These are phyloP conservation scores for Ylistrum balloti DNA, from an alignment of 1,140 invertebrate species.

Conservation along the genomic window DNA sequence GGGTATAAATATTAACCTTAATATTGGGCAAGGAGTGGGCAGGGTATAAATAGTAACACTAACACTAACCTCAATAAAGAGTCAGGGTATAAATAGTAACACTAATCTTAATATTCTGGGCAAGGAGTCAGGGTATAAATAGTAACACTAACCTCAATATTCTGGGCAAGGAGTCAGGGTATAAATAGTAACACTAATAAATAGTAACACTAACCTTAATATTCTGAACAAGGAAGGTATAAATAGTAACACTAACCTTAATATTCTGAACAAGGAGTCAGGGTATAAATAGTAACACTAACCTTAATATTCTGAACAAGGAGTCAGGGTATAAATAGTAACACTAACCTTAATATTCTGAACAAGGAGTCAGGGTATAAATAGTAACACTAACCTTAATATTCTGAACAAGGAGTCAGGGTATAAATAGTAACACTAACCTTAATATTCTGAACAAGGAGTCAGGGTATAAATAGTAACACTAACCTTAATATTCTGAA, in stretches of 20 bases:
- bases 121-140: slow-evolving; percentile 98
- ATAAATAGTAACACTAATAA: too few species aligned
- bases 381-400: too few species aligned
- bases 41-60: too few species aligned
- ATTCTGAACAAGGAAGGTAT: slow-evolving; percentile 99
- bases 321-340: slow-evolving; percentile 99
- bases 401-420: slow-evolving; percentile 98
- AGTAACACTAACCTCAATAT: too few species aligned
- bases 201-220: too few species aligned
- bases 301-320: slow-evolving; percentile 99
- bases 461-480: slow-evolving; percentile 99
- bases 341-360: slow-evolving; percentile 99
- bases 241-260: too few species aligned
- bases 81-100: slow-evolving; percentile 99
- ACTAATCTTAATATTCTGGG: slow-evolving; percentile 99
- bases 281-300: too few species aligned
- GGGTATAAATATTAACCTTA: too few species aligned
- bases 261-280: slow-evolving; percentile 99
- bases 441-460: slow-evolving; percentile 99
- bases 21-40: too few species aligned
- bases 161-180: slow-evolving; percentile 98
- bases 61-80: slow-evolving; percentile 92
- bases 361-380: slow-evolving; percentile 98
- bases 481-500: slow-evolving; percentile 99
- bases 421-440: too few species aligned